These are phyloP conservation scores for Anthophora plumipes DNA, from an alignment of 2,888 invertebrate species.

Conservation along the genomic window DNA sequence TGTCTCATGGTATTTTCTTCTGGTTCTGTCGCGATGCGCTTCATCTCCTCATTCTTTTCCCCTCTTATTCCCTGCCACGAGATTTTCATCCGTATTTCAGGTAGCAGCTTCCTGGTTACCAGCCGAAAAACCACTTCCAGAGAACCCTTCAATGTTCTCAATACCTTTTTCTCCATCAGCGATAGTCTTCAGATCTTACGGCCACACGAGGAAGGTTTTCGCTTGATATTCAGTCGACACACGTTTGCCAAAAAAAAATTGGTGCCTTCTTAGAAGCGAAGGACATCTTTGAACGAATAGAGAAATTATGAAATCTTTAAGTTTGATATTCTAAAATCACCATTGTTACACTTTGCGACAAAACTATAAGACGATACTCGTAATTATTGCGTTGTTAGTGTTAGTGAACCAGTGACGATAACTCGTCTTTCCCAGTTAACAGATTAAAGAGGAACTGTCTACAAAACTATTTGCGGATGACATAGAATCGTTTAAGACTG, in stretches of 20 bases:
- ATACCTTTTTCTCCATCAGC: background rate
- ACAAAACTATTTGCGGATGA: no score
- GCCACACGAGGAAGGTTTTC: background rate
- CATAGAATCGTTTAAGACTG: no score
- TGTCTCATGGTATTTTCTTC: constrained; percentile 65
- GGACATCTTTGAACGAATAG: no score
- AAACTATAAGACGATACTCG: no score
- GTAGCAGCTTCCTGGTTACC: constrained; percentile 21
- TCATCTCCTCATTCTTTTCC: constrained; percentile 18
- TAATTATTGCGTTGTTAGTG: no score
- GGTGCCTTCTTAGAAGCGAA: no score
- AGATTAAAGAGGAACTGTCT: no score
- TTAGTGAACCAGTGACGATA: no score
- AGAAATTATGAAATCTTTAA: no score
- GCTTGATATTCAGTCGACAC: constrained; percentile 40
- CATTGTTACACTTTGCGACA: no score
- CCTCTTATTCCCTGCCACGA: background rate
- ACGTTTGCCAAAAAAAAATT: background rate
- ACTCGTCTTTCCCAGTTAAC: no score
- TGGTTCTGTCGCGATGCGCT: constrained; percentile 28
- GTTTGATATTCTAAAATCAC: no score
- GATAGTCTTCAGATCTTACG: constrained; percentile 23
- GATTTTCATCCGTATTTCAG: constrained; percentile 35
- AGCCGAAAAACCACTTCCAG: background rate
- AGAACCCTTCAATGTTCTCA: background rate